These are phyloP conservation scores for Xestia rhomboidea DNA, from an alignment of 2,888 invertebrate species.

Conservation along the genomic window DNA sequence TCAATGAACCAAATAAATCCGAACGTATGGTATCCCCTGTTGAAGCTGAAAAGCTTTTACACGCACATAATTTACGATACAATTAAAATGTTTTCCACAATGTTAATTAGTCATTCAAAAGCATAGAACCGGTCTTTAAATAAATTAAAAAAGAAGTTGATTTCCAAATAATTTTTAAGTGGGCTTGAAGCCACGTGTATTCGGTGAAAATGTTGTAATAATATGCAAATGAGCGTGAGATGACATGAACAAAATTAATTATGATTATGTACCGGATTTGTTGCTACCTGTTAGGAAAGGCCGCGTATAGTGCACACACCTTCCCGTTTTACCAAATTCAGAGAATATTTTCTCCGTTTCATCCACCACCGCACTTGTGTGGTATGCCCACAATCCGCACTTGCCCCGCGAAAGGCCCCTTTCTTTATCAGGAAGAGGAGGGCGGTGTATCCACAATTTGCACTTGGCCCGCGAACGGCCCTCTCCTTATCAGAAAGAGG, in stretches of 20 bases:
- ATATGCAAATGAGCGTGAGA: constrained; percentile 11
- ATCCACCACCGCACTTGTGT: not conserved
- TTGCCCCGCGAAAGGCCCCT: not conserved
- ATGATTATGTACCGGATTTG: not conserved
- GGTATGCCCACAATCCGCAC: no score
- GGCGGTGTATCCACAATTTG: not conserved
- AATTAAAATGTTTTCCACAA: constrained; percentile 6
- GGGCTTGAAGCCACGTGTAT: not conserved
- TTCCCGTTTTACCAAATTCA: not conserved
- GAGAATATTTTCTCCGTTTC: not conserved
- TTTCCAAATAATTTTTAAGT: constrained; percentile 16
- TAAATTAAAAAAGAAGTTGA: constrained; percentile 4
- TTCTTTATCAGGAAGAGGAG: not conserved
- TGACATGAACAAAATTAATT: constrained; percentile 16
- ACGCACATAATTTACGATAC: constrained; percentile 3
- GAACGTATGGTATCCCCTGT: not conserved
- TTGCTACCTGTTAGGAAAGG: not conserved
- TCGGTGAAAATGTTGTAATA: constrained; percentile 5
- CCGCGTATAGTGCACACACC: not conserved
- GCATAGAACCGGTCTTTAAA: constrained; percentile 16
- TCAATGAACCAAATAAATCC: not conserved
- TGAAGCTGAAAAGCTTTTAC: constrained; percentile 8
- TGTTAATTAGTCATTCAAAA: constrained; percentile 16
- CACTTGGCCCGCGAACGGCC: no score
- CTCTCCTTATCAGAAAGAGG: no score